Evolutionary conservation across 2,797 vertebrate species (phyloP).

Genomic region (Sebastes flavidus): DNA sequence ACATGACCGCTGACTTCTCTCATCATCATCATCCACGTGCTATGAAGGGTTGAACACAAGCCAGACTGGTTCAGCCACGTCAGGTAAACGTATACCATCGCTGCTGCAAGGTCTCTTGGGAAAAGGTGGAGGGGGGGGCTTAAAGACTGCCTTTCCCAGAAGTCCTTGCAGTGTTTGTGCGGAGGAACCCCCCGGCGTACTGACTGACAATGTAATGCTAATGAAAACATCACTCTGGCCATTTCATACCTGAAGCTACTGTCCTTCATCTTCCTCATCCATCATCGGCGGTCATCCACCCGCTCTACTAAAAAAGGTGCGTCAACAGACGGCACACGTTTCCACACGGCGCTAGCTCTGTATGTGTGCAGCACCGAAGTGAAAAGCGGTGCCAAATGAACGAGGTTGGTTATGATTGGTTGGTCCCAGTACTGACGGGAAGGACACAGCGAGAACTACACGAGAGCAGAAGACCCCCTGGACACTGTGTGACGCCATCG

Average conservation of each 20-base stretch:
- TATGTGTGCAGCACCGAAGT: too few relatives aligned
- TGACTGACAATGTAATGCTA: not conserved
- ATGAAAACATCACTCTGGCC: slow-evolving; percentile 11
- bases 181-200: not conserved
- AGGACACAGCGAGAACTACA: too few relatives aligned
- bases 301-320: not conserved
- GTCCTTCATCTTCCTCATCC: not conserved
- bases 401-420: too few relatives aligned
- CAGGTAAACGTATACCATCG: slow-evolving; percentile 47
- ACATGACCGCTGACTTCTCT: not conserved
- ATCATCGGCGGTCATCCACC: not conserved
- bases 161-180: not conserved
- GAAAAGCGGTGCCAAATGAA: too few relatives aligned
- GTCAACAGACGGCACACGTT: too few relatives aligned
- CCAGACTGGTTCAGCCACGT: not conserved
- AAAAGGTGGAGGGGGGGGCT: not conserved
- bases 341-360: too few relatives aligned
- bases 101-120: slow-evolving; percentile 9
- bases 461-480: too few relatives aligned
- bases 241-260: slow-evolving; percentile 1
- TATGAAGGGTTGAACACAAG: not conserved
- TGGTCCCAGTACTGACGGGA: too few relatives aligned
- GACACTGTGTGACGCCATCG: too few relatives aligned
- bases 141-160: slow-evolving; percentile 3
- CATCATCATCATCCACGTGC: not conserved